Evolutionary conservation across 2,888 invertebrate species (phyloP).

Genomic region (Panzeria rudis): DNA sequence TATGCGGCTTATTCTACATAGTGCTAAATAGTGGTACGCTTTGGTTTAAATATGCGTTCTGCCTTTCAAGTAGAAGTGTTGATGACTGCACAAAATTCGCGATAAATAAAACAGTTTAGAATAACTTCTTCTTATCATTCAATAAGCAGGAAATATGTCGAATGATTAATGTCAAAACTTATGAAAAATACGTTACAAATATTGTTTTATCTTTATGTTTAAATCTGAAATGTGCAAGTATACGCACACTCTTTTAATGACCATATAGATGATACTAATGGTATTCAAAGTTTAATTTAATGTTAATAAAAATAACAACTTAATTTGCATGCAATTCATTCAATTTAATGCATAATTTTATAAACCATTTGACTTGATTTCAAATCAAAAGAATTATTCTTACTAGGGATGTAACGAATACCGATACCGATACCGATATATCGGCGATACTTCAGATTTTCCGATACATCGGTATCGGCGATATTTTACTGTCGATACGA

Average conservation of each 20-base stretch:
- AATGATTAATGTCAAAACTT: background rate
- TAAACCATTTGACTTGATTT: background rate
- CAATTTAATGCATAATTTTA: conserved; percentile 54
- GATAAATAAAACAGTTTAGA: too few species aligned
- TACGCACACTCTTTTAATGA: background rate
- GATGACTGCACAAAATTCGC: too few species aligned
- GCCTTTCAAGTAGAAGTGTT: too few species aligned
- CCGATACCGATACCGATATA: too few species aligned
- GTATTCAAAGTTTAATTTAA: conserved; percentile 41
- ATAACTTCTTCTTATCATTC: background rate
- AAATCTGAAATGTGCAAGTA: background rate
- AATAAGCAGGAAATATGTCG: background rate
- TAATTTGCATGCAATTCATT: conserved; percentile 66
- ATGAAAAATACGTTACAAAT: background rate
- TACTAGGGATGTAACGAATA: too few species aligned
- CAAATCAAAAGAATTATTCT: conserved; percentile 10
- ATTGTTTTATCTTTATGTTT: background rate
- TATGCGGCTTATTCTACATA: too few species aligned
- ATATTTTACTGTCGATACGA: too few species aligned
- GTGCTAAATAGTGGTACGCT: too few species aligned
- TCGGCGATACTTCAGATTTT: too few species aligned
- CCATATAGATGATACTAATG: background rate
- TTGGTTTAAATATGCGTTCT: too few species aligned
- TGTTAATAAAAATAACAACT: conserved; percentile 5
- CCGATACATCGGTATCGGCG: too few species aligned